phyloP scores from a whole-genome alignment of 2,113 vertebrate genomes.

The Phrynocephalus versicolor region DNA sequence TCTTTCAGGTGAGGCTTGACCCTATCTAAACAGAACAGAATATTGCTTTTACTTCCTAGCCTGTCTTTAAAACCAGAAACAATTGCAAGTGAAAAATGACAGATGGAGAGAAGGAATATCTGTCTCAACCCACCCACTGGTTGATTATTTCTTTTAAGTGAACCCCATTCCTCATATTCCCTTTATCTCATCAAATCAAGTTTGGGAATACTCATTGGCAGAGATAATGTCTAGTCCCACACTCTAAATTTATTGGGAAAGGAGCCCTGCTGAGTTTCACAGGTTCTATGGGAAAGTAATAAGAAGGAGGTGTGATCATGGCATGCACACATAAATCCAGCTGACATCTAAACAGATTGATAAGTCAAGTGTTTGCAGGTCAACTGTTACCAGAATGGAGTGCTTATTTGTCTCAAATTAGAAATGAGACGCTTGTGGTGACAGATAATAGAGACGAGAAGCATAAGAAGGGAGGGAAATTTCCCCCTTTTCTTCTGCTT shows the following conservation, averaged over 20 bases:
- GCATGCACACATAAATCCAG: slow-evolving; percentile 66
- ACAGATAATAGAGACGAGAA: slow-evolving; percentile 62
- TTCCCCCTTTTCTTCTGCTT: slow-evolving; percentile 46
- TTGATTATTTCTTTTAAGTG: background rate
- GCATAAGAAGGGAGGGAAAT: slow-evolving; percentile 49
- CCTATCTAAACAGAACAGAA: no score
- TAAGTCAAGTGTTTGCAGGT: slow-evolving; percentile 62
- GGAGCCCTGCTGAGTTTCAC: background rate
- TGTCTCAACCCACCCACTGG: background rate
- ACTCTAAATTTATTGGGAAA: background rate
- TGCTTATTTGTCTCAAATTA: slow-evolving; percentile 69
- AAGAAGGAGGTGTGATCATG: slow-evolving; percentile 53
- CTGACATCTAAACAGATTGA: slow-evolving; percentile 67
- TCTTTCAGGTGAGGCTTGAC: no score
- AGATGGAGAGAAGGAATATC: background rate
- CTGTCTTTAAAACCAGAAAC: background rate
- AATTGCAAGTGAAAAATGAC: background rate
- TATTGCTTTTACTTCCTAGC: background rate
- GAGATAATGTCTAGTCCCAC: background rate
- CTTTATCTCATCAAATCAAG: background rate
- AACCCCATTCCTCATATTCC: background rate
- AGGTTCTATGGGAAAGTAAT: slow-evolving; percentile 33
- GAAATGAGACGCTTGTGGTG: slow-evolving; percentile 61
- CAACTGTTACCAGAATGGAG: slow-evolving; percentile 68
- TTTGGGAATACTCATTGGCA: background rate